Percentiles rank a stretch among this genome's conserved stretches.
These are phyloP conservation scores for Diarsia dahlii DNA, from an alignment of 2,888 invertebrate species.

Conservation along the genomic window DNA sequence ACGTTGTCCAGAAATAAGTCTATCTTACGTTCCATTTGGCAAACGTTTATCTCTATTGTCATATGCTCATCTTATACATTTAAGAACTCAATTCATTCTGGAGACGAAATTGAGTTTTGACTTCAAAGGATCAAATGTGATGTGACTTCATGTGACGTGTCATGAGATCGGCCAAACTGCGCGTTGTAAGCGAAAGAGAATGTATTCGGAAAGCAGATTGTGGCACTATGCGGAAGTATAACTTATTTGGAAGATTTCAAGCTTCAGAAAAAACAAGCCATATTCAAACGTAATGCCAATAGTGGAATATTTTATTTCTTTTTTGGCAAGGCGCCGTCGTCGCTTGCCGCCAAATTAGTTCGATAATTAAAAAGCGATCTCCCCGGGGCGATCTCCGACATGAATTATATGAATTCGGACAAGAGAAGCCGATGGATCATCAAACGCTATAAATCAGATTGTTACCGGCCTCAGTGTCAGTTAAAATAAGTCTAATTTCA, in stretches of 20 bases:
- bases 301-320: conserved; percentile 36
- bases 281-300: conserved; percentile 42
- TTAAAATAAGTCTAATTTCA: conserved; percentile 82
- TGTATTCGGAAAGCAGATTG: background rate
- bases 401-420: conserved; percentile 42
- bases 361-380: conserved; percentile 52
- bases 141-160: background rate
- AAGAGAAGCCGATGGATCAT: conserved; percentile 57
- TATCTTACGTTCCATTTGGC: conserved; percentile 7
- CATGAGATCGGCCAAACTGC: background rate
- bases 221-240: conserved; percentile 2
- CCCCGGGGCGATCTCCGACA: conserved; percentile 39
- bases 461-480: conserved; percentile 73
- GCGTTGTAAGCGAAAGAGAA: background rate
- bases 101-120: background rate
- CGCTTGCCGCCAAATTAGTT: conserved; percentile 35
- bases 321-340: conserved; percentile 55
- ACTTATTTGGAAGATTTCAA: background rate
- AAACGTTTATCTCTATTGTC: conserved; percentile 9
- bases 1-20: conserved; percentile 12
- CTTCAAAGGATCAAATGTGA: background rate
- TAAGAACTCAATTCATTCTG: conserved; percentile 9
- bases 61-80: background rate
- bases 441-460: conserved; percentile 71
- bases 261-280: conserved; percentile 5